Evolutionary conservation across 2,797 vertebrate species (phyloP), one percentile per base, ranked within the genome.

Genomic region (Anguilla marmorata): DNA sequence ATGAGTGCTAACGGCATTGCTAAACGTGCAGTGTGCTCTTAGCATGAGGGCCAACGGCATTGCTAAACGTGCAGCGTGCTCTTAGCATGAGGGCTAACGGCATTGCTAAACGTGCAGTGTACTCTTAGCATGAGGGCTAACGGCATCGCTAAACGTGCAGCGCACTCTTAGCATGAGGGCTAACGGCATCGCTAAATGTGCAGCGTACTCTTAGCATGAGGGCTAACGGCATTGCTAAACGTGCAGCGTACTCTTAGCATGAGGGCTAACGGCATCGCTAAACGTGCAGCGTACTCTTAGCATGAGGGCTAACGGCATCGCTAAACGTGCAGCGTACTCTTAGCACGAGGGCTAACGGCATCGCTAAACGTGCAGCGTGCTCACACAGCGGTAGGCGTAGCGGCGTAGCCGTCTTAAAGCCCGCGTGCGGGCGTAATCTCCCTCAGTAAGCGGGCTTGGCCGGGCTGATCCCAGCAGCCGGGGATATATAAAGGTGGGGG

Each of bases 361-460:
- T 19, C 3, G 3, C 58, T 60, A 19, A 60, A 60, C 16, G 11
- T 19, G 21, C 87, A 86, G 88, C 89, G 66, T 24, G 24, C 69
- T 37, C 6, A 37, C 6, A 74, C 7, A 21, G 74, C 74, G 16
- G 27, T 2, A 19, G 30, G 33, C 4, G 33, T 76, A 41, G 41
- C 4, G 12, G 14, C 72, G 94, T 94, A 94, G 92, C 94, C 91
- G 92, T 86, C 79, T 94, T 94, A 94, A 95, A 90, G 93, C 93
- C 92, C 89, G 90, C 93, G 93, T 92, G 90, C 89, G 91, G 92
- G 92, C 6, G 89, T 95, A 96, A 95, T 94, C 94, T 93, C 85
- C 87, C 86, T 90, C 92, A 91, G 37, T 93, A 91, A 94, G 91
- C 94, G 91, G 91, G 92, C 91, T 95, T 93, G 93, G 93, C 92